Conservation (phyloP, 2,113 vertebrate species). For the Sinocyclocheilus grahami region DNA sequence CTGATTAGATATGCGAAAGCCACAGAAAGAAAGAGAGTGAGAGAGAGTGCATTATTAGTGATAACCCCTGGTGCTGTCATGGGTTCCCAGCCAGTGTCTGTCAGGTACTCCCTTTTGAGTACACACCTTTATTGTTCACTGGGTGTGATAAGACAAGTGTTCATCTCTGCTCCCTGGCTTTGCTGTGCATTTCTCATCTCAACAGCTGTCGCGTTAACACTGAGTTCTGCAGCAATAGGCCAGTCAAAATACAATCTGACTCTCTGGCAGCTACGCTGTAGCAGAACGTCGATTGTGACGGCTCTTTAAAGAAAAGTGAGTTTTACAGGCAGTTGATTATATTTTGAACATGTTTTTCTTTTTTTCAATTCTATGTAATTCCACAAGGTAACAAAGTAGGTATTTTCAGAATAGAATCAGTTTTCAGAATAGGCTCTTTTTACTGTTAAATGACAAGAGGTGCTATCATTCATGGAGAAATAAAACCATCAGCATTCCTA, state of each 20-base stretch:
- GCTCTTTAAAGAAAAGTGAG: not conserved
- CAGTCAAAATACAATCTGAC: not conserved
- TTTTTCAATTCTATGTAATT: not conserved
- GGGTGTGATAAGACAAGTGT: constrained; percentile 20
- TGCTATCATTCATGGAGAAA: not conserved
- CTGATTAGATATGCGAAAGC: not conserved
- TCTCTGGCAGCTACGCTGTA: not conserved
- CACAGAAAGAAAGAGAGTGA: not conserved
- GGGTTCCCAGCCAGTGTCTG: constrained; percentile 29
- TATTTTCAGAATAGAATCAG: not conserved
- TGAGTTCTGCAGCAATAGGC: not conserved
- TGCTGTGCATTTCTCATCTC: constrained; percentile 19
- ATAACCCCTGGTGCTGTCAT: constrained; percentile 39
- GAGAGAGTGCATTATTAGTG: not conserved
- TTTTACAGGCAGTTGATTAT: not conserved
- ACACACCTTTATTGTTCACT: constrained; percentile 3
- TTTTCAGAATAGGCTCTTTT: not conserved
- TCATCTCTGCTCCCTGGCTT: constrained; percentile 24
- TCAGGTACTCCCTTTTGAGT: not conserved
- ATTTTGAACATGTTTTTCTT: not conserved
- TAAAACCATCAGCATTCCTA: not conserved
- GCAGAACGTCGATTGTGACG: not conserved
- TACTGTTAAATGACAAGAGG: not conserved
- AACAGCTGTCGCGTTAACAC: not conserved
- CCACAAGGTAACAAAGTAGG: not conserved